Base-by-base conservation (phyloP, 2,888 invertebrate species). In the Oligia latruncula region DNA sequence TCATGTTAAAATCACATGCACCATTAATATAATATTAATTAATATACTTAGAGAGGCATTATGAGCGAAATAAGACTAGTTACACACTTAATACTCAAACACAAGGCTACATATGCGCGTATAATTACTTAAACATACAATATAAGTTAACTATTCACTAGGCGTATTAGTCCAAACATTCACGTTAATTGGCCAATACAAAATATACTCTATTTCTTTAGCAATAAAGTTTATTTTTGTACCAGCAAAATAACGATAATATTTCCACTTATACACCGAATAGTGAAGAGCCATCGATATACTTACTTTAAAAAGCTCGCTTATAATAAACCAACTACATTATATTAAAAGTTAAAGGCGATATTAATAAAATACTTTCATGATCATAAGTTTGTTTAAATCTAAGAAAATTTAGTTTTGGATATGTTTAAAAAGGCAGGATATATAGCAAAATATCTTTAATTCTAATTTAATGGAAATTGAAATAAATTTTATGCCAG, bases 41-140 rank as follows among this genome's bases (percentile, higher is more conserved):
- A 78, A 82, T 77, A 80, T 78, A 76, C 55, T 80, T 58, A 75
- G 79, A 83, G 65, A 80, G 78, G 81, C 74, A 74, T 64, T 82
- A 87, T 67, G 64, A 84, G 64, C 40, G 46, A 78, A 86, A 78
- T 83, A 87, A 87, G 89, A 88, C 84, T 86, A 88, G 90, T 82
- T 80, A 77, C 87, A 90, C 87, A 88, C 83, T 82, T 88, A 80
- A 88, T 80, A 87, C 71, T 86, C 71, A 67, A 78, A 83, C 60
- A 67, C 55, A 20, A 60, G 49, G 65, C 78, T 77, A 72, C 65
- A 75, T 87, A 75, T 84, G 84, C 84, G 46, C 49, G 72, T 49
- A 62, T 52, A 74, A 71, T 74, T 81, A 87, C 78, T 83, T 77
- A 81, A 60, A 73, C 23, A 76, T 80, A 75, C 67, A 64, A 68